phyloP scores from a whole-genome alignment of 2,113 vertebrate species.

The Sus scrofa region DNA sequence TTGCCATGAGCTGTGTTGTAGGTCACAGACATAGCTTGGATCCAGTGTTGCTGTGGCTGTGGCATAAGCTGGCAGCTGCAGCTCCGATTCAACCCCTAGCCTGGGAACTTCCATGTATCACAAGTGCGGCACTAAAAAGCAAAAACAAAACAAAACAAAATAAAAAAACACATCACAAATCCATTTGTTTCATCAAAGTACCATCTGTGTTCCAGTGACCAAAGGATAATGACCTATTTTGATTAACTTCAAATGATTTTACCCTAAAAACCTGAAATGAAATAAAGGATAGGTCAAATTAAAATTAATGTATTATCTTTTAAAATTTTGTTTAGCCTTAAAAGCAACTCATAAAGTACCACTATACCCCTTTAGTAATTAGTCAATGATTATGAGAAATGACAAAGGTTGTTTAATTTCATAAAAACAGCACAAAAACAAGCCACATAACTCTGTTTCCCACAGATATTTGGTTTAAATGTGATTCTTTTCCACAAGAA shows the following conservation, averaged over 20 bases:
- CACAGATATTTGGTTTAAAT: conserved; percentile 1
- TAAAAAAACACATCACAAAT: neutral
- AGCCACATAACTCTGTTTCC: neutral
- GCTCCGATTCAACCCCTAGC: too few species aligned
- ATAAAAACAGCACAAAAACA: neutral
- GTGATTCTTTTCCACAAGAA: conserved; percentile 6
- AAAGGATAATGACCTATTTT: neutral
- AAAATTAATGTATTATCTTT: neutral
- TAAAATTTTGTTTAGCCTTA: conserved; percentile 25
- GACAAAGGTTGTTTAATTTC: neutral
- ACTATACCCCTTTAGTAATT: neutral
- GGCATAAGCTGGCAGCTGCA: too few species aligned
- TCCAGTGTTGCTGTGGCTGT: too few species aligned
- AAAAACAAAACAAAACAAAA: too few species aligned
- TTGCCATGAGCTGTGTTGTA: too few species aligned
- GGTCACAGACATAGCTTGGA: too few species aligned
- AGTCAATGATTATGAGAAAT: neutral
- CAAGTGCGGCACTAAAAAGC: too few species aligned
- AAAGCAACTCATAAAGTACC: neutral
- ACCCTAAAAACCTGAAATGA: neutral
- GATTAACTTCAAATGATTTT: conserved; percentile 10
- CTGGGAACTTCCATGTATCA: too few species aligned
- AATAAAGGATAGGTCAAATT: neutral
- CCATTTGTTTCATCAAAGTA: neutral
- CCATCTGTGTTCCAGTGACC: neutral